Base-by-base conservation (phyloP, 2,113 vertebrate genomes). In the Lepisosteus osseus region DNA sequence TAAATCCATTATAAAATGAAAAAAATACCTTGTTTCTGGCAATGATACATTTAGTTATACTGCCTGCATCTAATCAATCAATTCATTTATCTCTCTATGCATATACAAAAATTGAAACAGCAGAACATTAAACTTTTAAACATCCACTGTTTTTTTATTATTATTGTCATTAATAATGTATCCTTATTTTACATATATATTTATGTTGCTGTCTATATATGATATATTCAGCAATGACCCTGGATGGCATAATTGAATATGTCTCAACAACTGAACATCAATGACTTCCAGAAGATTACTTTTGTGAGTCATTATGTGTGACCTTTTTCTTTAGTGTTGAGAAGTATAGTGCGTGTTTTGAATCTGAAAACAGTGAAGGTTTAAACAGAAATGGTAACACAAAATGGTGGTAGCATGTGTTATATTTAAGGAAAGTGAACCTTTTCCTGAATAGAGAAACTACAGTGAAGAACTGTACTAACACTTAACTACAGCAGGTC, bases 271-370 rank as follows among this genome's bases (percentile, higher is more conserved):
- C 78, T 78, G 41, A 51, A 65, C 40, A 57, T 72, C 80, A 85
- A 78, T 78, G 72, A 74, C 40, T 72, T 80, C 55, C 56, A 78
- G 78, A 78, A 7, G 7, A 75, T 80, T 82, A 63, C 77, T 54
- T 76, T 73, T 70, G 65, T 77, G 72, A 81, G 82, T 65, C 57
- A 77, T 45, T 68, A 73, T 72, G 64, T 15, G 76, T 74, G 62
- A 83, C 65, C 59, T 78, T 72, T 79, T 70, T 85, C 67, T 73
- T 84, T 0, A 0, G 56, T 67, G 67, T 80, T 82, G 54, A 85
- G 57, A n/a, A 77, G 73, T 77, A 84, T 54, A 74, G 69, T 82
- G 89, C 75, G 75, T 85, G 77, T 75, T 84, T 76, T 81, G 78
- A 87, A 89, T 88, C 63, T 73, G 84, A 80, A 0, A 14, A 59